Evolutionary conservation across 2,797 vertebrate genomes (phyloP).

Genomic region (Erpetoichthys calabaricus): DNA sequence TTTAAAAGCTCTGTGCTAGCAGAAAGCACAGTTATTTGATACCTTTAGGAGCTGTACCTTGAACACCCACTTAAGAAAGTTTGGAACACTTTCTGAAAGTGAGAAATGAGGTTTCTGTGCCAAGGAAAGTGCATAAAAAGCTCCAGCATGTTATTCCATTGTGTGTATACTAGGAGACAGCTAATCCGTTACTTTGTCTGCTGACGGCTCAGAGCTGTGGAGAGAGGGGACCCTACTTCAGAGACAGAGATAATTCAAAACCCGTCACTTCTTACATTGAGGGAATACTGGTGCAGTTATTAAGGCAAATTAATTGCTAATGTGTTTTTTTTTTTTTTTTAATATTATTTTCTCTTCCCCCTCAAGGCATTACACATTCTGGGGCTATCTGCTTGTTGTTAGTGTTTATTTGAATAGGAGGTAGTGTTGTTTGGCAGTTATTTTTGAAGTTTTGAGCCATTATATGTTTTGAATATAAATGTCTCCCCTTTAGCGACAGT

Average conservation of each 20-base stretch:
- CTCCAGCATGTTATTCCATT: slow-evolving; percentile 5
- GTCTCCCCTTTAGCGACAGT: slow-evolving; percentile 25
- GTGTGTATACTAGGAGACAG: slow-evolving; percentile 15
- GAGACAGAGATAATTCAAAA: slow-evolving; percentile 5
- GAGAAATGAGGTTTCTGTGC: not conserved
- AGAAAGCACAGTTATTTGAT: no score
- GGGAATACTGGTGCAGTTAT: slow-evolving; percentile 25
- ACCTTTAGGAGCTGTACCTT: no score
- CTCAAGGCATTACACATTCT: slow-evolving; percentile 4
- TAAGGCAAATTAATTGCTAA: slow-evolving; percentile 41
- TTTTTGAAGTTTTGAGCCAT: slow-evolving; percentile 26
- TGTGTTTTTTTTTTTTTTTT: slow-evolving; percentile 20
- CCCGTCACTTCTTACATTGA: slow-evolving; percentile 10
- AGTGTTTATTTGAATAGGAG: slow-evolving; percentile 2
- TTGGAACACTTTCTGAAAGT: no score
- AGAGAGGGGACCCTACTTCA: slow-evolving; percentile 6
- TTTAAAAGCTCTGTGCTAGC: no score
- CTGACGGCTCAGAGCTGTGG: slow-evolving; percentile 10
- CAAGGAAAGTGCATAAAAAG: slow-evolving; percentile 1
- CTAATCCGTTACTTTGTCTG: slow-evolving; percentile 18
- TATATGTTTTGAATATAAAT: slow-evolving; percentile 36
- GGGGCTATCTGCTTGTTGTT: slow-evolving; percentile 9
- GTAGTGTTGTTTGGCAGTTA: slow-evolving; percentile 11
- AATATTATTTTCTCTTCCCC: slow-evolving; percentile 16
- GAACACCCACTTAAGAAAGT: no score